Conservation (phyloP, 2,888 invertebrate species). For the Cecidostiba fungosa region DNA sequence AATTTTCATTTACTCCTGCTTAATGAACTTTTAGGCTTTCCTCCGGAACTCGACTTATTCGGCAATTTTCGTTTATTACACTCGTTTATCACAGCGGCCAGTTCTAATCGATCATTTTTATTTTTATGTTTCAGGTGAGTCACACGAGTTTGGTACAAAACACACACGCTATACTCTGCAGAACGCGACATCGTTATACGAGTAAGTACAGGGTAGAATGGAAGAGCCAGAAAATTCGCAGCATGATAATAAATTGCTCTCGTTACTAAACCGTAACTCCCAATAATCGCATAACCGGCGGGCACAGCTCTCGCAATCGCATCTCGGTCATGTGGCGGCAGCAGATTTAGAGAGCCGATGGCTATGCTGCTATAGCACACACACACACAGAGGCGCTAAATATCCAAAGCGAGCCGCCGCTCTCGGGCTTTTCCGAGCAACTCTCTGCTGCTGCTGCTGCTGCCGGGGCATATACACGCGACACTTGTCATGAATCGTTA, state of each 20-base stretch:
- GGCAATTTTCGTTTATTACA: neutral
- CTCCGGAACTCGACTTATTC: neutral
- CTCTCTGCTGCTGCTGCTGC: neutral
- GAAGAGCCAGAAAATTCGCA: neutral
- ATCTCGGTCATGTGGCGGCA: neutral
- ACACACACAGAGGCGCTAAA: neutral
- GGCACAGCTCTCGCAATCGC: neutral
- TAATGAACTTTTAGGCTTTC: slow-evolving; percentile 14
- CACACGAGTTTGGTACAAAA: neutral
- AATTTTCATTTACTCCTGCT: slow-evolving; percentile 54
- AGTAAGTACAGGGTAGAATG: neutral
- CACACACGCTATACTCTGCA: neutral
- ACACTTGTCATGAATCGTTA: slow-evolving; percentile 61
- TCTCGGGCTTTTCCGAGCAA: neutral
- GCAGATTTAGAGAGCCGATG: neutral
- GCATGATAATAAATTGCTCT: neutral
- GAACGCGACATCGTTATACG: neutral
- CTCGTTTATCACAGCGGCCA: neutral
- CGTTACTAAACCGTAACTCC: neutral
- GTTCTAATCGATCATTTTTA: slow-evolving; percentile 13
- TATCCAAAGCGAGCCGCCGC: slow-evolving; percentile 7
- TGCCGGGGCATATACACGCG: neutral
- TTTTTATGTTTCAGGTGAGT: slow-evolving; percentile 61
- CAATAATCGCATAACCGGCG: neutral
- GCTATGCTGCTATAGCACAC: neutral